These are phyloP conservation scores for Mamestra brassicae DNA, from an alignment of 2,888 invertebrate genomes.

Conservation along the genomic window DNA sequence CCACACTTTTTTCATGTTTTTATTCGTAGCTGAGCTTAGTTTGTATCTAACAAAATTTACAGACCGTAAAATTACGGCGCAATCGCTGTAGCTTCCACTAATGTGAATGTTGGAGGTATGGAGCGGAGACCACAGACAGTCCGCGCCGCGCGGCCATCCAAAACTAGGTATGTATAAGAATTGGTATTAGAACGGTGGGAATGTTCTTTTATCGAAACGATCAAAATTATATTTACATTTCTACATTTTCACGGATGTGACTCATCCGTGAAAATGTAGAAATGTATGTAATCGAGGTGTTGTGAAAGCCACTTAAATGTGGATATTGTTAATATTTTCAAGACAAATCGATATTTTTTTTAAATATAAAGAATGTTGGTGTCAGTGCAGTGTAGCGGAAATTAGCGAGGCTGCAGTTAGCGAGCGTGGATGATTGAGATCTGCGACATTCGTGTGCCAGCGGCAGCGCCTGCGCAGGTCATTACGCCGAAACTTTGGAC, in stretches of 20 bases:
- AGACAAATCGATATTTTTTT: conserved; percentile 29
- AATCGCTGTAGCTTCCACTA: conserved; percentile 49
- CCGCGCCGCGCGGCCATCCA: conserved; percentile 15
- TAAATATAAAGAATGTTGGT: conserved; percentile 54
- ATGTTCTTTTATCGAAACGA: conserved; percentile 39
- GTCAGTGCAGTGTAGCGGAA: conserved; percentile 62
- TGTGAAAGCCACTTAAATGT: conserved; percentile 14
- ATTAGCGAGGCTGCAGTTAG: conserved; percentile 69
- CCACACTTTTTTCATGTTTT: conserved; percentile 51
- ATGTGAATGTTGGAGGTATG: conserved; percentile 51
- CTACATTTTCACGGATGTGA: conserved; percentile 37
- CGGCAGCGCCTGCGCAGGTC: conserved; percentile 69
- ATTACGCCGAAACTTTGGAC: conserved; percentile 73
- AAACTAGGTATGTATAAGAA: conserved; percentile 17
- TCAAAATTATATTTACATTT: conserved; percentile 48
- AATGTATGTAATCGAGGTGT: conserved; percentile 5
- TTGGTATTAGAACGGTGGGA: conserved; percentile 48
- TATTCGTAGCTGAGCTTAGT: conserved; percentile 48
- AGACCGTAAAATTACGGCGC: conserved; percentile 68
- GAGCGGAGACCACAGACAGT: conserved; percentile 42
- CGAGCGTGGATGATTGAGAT: conserved; percentile 75
- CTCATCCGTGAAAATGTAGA: no score
- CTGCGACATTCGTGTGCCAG: conserved; percentile 75
- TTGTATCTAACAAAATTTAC: conserved; percentile 60
- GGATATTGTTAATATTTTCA: conserved; percentile 5